phyloP scores from a whole-genome alignment of 2,113 vertebrate genomes.

The Sturnus vulgaris region DNA sequence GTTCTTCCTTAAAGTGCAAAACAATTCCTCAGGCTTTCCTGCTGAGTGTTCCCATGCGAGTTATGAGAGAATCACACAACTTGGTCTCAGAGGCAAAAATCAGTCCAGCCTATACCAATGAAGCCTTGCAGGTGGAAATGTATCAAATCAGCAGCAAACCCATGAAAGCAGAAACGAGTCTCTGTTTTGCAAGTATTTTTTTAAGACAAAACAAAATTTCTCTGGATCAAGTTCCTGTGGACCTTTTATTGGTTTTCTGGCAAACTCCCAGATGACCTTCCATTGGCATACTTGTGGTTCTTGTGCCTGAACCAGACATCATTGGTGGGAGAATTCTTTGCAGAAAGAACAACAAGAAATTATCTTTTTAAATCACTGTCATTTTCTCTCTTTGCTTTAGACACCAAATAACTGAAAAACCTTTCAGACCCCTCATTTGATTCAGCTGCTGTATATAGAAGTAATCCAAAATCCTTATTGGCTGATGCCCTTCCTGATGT shows the following conservation, averaged over 20 bases:
- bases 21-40: not conserved
- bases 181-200: not conserved
- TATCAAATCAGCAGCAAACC: not conserved
- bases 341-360: not conserved
- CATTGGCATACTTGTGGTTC: not conserved
- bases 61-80: accelerated
- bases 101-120: not conserved
- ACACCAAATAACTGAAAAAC: not conserved
- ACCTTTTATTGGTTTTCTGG: not conserved
- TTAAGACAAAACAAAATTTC: not conserved
- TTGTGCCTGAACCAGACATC: not conserved
- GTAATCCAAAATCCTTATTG: not conserved
- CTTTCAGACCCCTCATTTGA: not conserved
- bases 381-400: not conserved
- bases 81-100: not conserved
- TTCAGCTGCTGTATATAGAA: not conserved
- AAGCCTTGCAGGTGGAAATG: not conserved
- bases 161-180: not conserved
- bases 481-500: not conserved
- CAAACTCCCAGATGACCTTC: not conserved
- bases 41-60: not conserved
- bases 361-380: not conserved
- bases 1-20: not conserved
- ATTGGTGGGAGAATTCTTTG: not conserved
- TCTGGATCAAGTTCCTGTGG: not conserved